These are phyloP conservation scores for Magallana angulata DNA, from an alignment of 1,140 invertebrate species.

Conservation along the genomic window DNA sequence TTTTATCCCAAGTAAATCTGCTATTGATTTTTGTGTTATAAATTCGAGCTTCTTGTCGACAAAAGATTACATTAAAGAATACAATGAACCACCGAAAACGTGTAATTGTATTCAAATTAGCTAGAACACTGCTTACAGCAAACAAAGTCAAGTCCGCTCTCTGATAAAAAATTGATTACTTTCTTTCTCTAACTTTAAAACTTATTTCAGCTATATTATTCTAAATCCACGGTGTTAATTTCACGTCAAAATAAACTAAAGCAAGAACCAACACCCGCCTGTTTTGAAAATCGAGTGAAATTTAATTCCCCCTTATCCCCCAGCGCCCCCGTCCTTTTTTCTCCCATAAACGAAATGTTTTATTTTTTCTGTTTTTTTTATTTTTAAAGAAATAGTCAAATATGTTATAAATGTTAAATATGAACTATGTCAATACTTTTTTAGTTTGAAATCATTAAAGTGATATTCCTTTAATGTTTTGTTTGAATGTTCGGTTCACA, in stretches of 20 bases:
- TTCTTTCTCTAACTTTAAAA: slow-evolving; percentile 4
- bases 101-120: slow-evolving; percentile 35
- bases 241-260: slow-evolving; percentile 15
- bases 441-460: too few relatives aligned
- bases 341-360: too few relatives aligned
- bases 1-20: slow-evolving; percentile 15
- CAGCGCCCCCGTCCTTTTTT: too few relatives aligned
- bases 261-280: neutral
- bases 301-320: neutral
- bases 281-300: neutral
- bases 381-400: too few relatives aligned
- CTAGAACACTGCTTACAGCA: slow-evolving; percentile 25
- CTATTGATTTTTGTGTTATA: slow-evolving; percentile 26
- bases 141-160: neutral
- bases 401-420: too few relatives aligned
- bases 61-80: slow-evolving; percentile 15
- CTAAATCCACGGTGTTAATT: slow-evolving; percentile 30
- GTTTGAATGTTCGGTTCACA: neutral
- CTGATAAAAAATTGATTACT: slow-evolving; percentile 27
- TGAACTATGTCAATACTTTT: too few relatives aligned
- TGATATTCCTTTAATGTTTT: too few relatives aligned
- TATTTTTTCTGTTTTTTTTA: too few relatives aligned
- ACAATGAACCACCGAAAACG: slow-evolving; percentile 15
- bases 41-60: slow-evolving; percentile 19
- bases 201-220: slow-evolving; percentile 13